Conservation (phyloP, 2,113 vertebrate species). For the Pitta sordida region DNA sequence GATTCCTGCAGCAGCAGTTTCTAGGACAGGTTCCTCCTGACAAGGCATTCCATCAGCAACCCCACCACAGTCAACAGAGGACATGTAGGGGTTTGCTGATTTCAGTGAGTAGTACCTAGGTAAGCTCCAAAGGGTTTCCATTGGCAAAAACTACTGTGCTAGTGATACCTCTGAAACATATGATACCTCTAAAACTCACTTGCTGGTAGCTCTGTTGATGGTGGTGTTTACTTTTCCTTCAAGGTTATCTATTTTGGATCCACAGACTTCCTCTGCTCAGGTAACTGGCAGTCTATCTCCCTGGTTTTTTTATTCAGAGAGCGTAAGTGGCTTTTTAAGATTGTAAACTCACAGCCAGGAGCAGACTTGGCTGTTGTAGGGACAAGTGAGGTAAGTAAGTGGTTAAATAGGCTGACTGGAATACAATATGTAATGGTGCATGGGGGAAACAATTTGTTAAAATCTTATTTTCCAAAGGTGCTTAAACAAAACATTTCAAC, state of each 20-base stretch:
- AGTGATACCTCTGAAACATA: not conserved
- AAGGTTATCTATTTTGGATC: not conserved
- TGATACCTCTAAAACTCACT: not conserved
- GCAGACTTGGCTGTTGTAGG: not conserved
- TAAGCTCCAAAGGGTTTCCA: not conserved
- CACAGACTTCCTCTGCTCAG: not conserved
- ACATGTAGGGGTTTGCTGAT: accelerated
- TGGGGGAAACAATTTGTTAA: not conserved
- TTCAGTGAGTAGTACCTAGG: not conserved
- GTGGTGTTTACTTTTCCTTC: not conserved
- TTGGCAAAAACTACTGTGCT: not conserved
- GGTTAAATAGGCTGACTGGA: not conserved
- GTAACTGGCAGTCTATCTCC: not conserved
- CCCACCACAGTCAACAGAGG: accelerated
- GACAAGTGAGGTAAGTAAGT: not conserved
- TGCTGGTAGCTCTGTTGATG: not conserved
- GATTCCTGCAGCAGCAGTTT: not conserved
- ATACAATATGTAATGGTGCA: not conserved
- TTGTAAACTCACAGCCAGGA: not conserved
- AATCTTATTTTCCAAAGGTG: not conserved
- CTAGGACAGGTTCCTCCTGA: not conserved
- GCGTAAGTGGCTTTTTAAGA: not conserved
- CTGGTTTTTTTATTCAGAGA: not conserved
- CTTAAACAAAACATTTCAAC: not conserved
- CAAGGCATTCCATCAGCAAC: not conserved